Base-by-base conservation (phyloP, 2,888 invertebrate genomes). In the Polydrusus tereticollis region DNA sequence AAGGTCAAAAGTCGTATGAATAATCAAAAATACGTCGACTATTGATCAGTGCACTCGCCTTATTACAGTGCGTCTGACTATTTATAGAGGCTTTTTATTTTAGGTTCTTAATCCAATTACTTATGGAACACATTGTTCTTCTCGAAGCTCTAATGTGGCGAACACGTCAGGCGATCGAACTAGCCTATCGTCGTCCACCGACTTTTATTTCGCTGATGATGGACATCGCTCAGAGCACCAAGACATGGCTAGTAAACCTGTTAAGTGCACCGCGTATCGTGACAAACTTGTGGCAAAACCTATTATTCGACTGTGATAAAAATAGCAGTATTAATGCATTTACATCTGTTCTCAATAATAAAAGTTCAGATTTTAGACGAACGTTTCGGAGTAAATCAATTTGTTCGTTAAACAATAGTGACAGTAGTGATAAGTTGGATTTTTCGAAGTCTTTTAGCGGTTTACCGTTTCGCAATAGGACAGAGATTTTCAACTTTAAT, bases 101-200 rank as follows among this genome's bases (percentile, higher is more conserved):
- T 47, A 75, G 75, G 33, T 72, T 69, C 18, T 60, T 75, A 0
- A 70, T 60, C 76, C 87, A 90, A 52, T 92, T 93, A 75, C 90
- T 95, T 78, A 90, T 95, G 85, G 94, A 96, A 77, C 95, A 95
- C 80, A 92, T 94, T 59, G 90, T 91, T 0, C 87, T 94, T 67
- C 80, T 95, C 12, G 94, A 94, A 81, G 89, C 92, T 10, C 88
- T 93, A 84, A 85, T 94, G 52, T 91, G 91, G 82, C 88, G 94
- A 21, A 83, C 96, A 64, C 89, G 93, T 2, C 85, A 89, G 45
- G 88, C 89, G 4, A 89, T 92, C 0, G 89, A 93, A 80, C 85
- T 88, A 6, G 93, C 93, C 0, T 93, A 92, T 86, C 58, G 84
- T 84, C 43, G 85, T 78, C 76, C 88, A 84, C 76, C 86, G 86